phyloP scores from a whole-genome alignment of 2,113 vertebrate genomes.

The Tursiops truncatus region DNA sequence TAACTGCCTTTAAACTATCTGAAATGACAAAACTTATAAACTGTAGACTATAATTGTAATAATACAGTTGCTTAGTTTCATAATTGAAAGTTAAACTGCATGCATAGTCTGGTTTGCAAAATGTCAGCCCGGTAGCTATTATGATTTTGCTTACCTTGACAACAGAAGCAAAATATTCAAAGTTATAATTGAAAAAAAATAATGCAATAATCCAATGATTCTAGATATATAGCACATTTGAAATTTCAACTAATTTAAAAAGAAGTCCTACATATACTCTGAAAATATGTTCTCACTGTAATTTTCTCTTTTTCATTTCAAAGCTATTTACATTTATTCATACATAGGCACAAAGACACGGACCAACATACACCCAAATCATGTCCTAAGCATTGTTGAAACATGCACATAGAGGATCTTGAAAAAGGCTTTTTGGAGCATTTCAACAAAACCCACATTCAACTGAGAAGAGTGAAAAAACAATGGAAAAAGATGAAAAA shows the following conservation, averaged over 20 bases:
- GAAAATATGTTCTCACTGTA: neutral
- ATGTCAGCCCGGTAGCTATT: constrained; percentile 23
- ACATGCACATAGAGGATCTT: neutral
- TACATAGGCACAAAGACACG: accelerated
- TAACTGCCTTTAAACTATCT: constrained; percentile 43
- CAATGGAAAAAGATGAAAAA: neutral
- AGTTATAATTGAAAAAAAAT: neutral
- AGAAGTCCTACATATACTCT: neutral
- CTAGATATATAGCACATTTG: neutral
- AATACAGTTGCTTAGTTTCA: neutral
- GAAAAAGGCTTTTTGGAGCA: neutral
- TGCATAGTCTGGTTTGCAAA: neutral
- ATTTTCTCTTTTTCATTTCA: neutral
- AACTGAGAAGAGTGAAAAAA: neutral
- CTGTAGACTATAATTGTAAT: neutral
- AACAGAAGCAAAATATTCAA: constrained; percentile 38
- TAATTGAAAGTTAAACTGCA: neutral
- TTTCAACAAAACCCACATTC: neutral
- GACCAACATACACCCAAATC: neutral
- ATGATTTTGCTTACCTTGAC: constrained; percentile 42
- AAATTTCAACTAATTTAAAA: neutral
- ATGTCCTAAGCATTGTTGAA: neutral
- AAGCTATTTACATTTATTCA: neutral
- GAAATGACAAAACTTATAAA: neutral
- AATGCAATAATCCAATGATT: neutral